Evolutionary conservation across 1,140 invertebrate species (phyloP), one percentile per base, ranked within the genome.

Genomic region (Cepaea nemoralis): DNA sequence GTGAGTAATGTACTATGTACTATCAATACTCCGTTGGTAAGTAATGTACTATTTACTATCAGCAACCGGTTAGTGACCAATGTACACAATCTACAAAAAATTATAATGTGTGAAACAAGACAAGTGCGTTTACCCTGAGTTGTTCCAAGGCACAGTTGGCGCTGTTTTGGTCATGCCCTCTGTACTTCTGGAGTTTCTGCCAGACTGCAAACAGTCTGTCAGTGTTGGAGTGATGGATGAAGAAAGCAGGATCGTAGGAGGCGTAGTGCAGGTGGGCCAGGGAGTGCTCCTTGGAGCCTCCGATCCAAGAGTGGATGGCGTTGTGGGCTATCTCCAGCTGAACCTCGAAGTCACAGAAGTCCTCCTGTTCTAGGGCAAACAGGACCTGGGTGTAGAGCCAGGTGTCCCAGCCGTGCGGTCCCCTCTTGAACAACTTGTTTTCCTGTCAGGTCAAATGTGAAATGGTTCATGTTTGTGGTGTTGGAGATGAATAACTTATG

Each of bases 301-400:
- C 84, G 31, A 84, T 33, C 84, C 84, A 85, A 19, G 59, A n/a
- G 48, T 84, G 83, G 33, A 85, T 81, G 24, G 80, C 83, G 42
- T 85, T 83, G 75, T 84, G 83, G 37, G 80, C 70, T 16, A 85
- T 80, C 77, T 86, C 85, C 48, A 86, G 83, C 80, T 86, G 85
- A 31, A 84, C 77, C 59, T 84, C 83, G 73, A 86, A 86, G 59
- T 86, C 78, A 37, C 85, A 86, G 63, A 84, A 86, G 66, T 86
- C 73, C 66, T 83, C 82, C 63, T 86, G 85, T 50, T 86, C 85
- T 24, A 86, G 39, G 55, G 85, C 85, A 39, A 79, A 73, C 24
- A 86, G 71, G 19, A 78, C 77, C 50, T 81, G 81, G 16, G 83
- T 77, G 40, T 81, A 82, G 0, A 83, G 45, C 81, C 83, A 86